These are phyloP conservation scores for Dicycla oo DNA, from an alignment of 2,888 invertebrate genomes.

Conservation along the genomic window DNA sequence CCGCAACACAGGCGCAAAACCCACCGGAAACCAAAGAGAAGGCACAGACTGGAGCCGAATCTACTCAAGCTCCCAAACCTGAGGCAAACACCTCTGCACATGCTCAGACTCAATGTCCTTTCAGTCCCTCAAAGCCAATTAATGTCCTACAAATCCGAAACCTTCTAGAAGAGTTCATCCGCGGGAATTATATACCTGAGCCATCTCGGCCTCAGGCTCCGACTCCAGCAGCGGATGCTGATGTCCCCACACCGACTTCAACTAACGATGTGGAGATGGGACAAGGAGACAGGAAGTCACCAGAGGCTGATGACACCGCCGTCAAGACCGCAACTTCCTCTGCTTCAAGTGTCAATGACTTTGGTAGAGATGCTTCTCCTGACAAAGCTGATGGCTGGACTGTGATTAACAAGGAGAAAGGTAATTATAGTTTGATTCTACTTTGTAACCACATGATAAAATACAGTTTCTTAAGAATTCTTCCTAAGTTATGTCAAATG, in stretches of 20 bases:
- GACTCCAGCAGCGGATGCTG: slow-evolving; percentile 25
- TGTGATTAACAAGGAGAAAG: slow-evolving; percentile 83
- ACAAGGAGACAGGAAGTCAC: slow-evolving; percentile 68
- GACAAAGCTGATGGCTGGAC: slow-evolving; percentile 84
- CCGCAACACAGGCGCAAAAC: slow-evolving; percentile 43
- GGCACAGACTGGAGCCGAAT: slow-evolving; percentile 49
- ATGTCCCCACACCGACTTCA: slow-evolving; percentile 38
- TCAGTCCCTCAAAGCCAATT: slow-evolving; percentile 3
- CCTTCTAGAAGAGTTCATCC: slow-evolving; percentile 30
- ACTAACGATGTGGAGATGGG: slow-evolving; percentile 72
- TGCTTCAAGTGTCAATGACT: slow-evolving; percentile 46
- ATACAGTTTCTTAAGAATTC: background rate
- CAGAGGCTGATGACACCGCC: slow-evolving; percentile 50
- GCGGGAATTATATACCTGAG: slow-evolving; percentile 18
- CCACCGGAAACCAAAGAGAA: slow-evolving; percentile 53
- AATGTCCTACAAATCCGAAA: slow-evolving; percentile 24
- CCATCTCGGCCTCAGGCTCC: slow-evolving; percentile 7
- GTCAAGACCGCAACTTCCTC: slow-evolving; percentile 62
- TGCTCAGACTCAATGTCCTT: slow-evolving; percentile 47
- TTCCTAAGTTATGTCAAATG: slow-evolving; percentile 7
- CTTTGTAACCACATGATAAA: background rate
- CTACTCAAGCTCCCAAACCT: slow-evolving; percentile 54
- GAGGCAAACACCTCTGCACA: slow-evolving; percentile 44
- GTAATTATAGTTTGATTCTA: slow-evolving; percentile 64
- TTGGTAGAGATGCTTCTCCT: slow-evolving; percentile 73